These are phyloP conservation scores for Triops cancriformis DNA, from an alignment of 1,140 invertebrate genomes.

Conservation along the genomic window DNA sequence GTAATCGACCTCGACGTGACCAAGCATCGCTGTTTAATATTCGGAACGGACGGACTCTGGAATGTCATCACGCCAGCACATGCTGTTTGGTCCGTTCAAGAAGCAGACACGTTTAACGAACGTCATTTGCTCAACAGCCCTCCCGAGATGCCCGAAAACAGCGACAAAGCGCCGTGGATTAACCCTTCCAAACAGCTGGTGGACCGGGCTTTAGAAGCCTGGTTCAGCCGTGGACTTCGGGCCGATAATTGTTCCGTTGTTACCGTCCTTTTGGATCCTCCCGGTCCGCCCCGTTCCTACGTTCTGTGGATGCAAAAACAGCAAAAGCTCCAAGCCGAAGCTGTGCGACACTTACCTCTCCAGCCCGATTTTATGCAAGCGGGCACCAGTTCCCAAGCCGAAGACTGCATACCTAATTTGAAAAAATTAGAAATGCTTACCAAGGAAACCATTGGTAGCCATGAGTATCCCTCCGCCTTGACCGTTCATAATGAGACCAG, in stretches of 20 bases:
- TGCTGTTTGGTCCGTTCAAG: constrained; percentile 75
- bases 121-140: constrained; percentile 36
- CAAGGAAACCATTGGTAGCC: not conserved
- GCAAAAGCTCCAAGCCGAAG: constrained; percentile 11
- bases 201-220: constrained; percentile 59
- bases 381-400: not conserved
- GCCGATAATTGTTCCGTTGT: constrained; percentile 94
- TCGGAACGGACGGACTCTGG: constrained; percentile 94
- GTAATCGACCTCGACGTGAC: constrained; percentile 75
- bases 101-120: constrained; percentile 71
- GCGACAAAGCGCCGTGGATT: constrained; percentile 47
- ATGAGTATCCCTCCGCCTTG: not conserved
- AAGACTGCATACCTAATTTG: not conserved
- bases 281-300: constrained; percentile 54
- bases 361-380: not conserved
- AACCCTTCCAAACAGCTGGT: constrained; percentile 88
- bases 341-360: not conserved
- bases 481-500: not conserved
- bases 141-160: not conserved
- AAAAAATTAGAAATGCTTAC: not conserved
- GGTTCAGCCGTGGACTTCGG: constrained; percentile 66
- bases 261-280: constrained; percentile 83
- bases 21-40: constrained; percentile 74
- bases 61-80: constrained; percentile 80
- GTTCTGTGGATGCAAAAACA: constrained; percentile 22